These are phyloP conservation scores for Oscheius onirici DNA, from an alignment of 2,888 invertebrate genomes.

Conservation along the genomic window DNA sequence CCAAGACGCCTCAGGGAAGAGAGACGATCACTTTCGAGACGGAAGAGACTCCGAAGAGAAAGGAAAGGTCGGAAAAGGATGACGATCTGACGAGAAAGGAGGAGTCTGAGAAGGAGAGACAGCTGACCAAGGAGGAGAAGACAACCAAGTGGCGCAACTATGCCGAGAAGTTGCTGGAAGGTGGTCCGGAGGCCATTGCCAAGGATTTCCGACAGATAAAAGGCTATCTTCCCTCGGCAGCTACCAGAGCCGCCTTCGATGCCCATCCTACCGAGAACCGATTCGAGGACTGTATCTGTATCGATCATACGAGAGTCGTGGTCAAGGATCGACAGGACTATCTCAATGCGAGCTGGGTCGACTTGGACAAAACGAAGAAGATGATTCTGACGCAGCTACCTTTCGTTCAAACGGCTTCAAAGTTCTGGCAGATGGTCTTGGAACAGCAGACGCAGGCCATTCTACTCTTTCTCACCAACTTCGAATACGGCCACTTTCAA, in stretches of 20 bases:
- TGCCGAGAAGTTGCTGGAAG: constrained; percentile 15
- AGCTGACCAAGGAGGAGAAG: constrained; percentile 4
- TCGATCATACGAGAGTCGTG: constrained; percentile 54
- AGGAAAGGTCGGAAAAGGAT: background rate
- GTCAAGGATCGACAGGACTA: constrained; percentile 33
- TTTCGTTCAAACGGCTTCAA: constrained; percentile 39
- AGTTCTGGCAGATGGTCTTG: constrained; percentile 57
- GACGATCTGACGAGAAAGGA: background rate
- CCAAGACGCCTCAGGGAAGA: no score
- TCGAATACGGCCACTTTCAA: constrained; percentile 40
- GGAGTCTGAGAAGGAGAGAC: background rate
- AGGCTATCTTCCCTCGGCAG: constrained; percentile 23
- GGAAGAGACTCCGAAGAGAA: background rate
- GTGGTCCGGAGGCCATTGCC: background rate
- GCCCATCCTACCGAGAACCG: constrained; percentile 26
- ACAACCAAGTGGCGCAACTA: constrained; percentile 7
- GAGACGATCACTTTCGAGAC: no score
- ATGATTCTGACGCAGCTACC: constrained; percentile 54
- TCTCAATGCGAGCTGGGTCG: constrained; percentile 53
- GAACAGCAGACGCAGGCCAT: constrained; percentile 47
- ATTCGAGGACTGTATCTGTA: constrained; percentile 48
- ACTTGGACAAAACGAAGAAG: constrained; percentile 34
- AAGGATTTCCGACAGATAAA: constrained; percentile 6
- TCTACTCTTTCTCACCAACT: constrained; percentile 42
- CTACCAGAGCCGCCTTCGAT: constrained; percentile 29